phyloP scores from a whole-genome alignment of 2,888 invertebrate species.

The Ecliptopera silaceata region DNA sequence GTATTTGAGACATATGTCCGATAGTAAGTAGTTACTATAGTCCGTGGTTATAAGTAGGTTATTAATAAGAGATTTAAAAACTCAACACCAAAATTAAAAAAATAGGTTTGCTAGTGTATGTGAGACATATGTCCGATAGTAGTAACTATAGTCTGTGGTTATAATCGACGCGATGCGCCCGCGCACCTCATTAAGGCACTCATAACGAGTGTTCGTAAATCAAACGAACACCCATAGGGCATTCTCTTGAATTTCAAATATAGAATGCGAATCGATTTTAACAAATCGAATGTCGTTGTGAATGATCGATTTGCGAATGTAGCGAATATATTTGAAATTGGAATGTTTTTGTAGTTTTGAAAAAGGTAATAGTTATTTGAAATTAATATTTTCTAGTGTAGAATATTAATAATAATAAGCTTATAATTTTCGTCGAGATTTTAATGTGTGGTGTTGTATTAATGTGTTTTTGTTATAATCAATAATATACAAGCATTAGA shows the following conservation, averaged over 20 bases:
- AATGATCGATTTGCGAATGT: constrained; percentile 60
- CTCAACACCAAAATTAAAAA: no score
- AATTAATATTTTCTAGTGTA: no score
- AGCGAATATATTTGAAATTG: constrained; percentile 25
- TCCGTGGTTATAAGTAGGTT: no score
- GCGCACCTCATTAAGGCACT: constrained; percentile 72
- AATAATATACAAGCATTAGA: no score
- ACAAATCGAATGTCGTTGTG: constrained; percentile 51
- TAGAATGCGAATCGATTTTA: constrained; percentile 44
- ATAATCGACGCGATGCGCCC: constrained; percentile 57
- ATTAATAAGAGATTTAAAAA: no score
- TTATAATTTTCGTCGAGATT: no score
- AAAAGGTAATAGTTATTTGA: not conserved
- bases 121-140: constrained; percentile 1
- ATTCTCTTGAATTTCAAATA: constrained; percentile 63
- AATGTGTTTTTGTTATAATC: no score
- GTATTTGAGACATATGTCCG: no score
- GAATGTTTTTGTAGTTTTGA: constrained; percentile 14
- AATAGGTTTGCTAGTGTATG: not conserved
- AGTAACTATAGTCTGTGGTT: constrained; percentile 21
- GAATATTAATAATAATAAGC: no score
- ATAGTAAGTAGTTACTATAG: no score
- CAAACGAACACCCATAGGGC: constrained; percentile 72
- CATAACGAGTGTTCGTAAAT: constrained; percentile 77
- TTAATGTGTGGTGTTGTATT: no score